Evolutionary conservation across 2,888 invertebrate species (phyloP), one percentile per base, ranked within the genome.

Genomic region (Rhorus exstirpatorius): DNA sequence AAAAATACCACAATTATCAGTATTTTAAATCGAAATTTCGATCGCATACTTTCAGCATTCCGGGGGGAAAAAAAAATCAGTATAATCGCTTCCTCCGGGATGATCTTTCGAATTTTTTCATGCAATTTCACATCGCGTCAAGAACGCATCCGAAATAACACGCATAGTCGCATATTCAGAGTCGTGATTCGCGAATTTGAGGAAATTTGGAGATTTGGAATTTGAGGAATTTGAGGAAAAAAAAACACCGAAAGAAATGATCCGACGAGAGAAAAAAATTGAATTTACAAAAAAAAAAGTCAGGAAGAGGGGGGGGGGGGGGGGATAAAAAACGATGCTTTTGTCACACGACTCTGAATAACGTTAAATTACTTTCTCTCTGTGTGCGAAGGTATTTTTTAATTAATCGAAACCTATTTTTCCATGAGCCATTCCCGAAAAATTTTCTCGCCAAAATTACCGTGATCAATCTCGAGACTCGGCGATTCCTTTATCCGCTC

Each of bases 341-440:
- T 14, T n/a, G 17, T 41, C n/a, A 41, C n/a, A 35, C n/a, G 41
- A 24, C 19, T 38, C 24, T 44, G 26, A 46, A 41, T 26, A 21
- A 53, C 21, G 41, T 24, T n/a, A 38, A 19, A 26, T 24, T 24
- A 10, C 41, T 41, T 19, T 58, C 38, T 68, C 24, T 67, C n/a
- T 38, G 49, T 35, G 53, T 58, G 65, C 31, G 46, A 31, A 65
- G 31, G 38, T n/a, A n/a, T n/a, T n/a, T 31, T 55, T 49, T 60
- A 38, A 74, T 61, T 60, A n/a, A 24, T 74, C 46, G 8, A 72
- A 72, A 68, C 74, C 17, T 79, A 58, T 79, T 75, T 82, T 78
- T 81, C 53, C 74, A 68, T 31, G 72, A 77, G 72, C 53, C n/a
- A 31, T 8, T n/a, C 14, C 26, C 1, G 14, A 26, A 31, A 55